These are phyloP conservation scores for Amia ocellicauda DNA, from an alignment of 2,113 vertebrate genomes.

Conservation along the genomic window DNA sequence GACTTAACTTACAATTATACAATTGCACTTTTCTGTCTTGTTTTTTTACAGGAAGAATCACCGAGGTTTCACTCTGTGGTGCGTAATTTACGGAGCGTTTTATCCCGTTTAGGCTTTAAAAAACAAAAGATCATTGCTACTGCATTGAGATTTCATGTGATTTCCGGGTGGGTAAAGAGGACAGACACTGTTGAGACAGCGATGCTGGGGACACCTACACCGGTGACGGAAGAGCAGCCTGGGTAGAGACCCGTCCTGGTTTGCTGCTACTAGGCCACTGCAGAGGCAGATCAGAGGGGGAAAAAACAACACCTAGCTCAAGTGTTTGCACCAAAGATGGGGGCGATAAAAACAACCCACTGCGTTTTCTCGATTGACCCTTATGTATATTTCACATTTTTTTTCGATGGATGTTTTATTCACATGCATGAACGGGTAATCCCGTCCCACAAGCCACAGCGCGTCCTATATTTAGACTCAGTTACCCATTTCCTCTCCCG, in stretches of 20 bases:
- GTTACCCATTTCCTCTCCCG: neutral
- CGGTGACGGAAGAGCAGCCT: conserved; percentile 1
- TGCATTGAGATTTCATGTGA: conserved; percentile 5
- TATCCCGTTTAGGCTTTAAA: conserved; percentile 16
- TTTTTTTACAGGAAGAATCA: conserved; percentile 31
- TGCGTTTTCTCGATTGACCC: neutral
- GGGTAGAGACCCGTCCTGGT: neutral
- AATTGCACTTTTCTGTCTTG: conserved; percentile 20
- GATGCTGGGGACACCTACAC: conserved; percentile 10
- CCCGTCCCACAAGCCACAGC: conserved; percentile 30
- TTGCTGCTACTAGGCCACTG: neutral
- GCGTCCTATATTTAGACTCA: conserved; percentile 32
- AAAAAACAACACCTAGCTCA: neutral
- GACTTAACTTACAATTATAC: neutral
- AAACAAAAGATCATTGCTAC: conserved; percentile 10
- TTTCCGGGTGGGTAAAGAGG: conserved; percentile 22
- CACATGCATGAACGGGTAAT: conserved; percentile 27
- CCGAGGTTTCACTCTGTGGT: conserved; percentile 28
- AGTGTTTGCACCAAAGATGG: neutral
- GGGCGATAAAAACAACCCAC: neutral
- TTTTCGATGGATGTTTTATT: conserved; percentile 1
- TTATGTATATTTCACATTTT: neutral
- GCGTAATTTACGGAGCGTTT: conserved; percentile 22
- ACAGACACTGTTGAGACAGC: conserved; percentile 9
- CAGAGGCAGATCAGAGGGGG: neutral